Conservation (phyloP, 1,140 invertebrate species). For the Mylabris phalerata region DNA sequence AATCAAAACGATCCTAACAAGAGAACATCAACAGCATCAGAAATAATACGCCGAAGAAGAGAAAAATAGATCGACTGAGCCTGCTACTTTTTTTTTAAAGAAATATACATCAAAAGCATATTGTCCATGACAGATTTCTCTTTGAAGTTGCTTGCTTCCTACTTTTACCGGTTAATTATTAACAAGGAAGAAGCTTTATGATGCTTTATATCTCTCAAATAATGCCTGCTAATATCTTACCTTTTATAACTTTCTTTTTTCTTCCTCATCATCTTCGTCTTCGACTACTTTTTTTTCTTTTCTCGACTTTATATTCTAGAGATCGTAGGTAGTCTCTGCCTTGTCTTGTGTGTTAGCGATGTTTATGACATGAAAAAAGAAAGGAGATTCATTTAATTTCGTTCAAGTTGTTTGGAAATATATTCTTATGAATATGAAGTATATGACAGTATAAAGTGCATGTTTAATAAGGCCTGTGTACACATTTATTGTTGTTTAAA, state of each 20-base stretch:
- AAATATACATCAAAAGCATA: slow-evolving; percentile 34
- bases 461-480: no score
- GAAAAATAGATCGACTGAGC: slow-evolving; percentile 5
- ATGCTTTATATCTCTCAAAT: slow-evolving; percentile 21
- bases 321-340: slow-evolving; percentile 4
- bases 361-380: slow-evolving; percentile 9
- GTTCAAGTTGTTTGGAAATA: neutral
- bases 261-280: neutral
- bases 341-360: neutral
- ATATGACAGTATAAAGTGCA: no score
- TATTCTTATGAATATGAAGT: no score
- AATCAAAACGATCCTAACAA: neutral
- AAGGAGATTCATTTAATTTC: neutral
- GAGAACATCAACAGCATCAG: neutral
- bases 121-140: slow-evolving; percentile 36
- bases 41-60: neutral
- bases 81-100: neutral
- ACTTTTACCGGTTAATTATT: slow-evolving; percentile 38
- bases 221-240: slow-evolving; percentile 20
- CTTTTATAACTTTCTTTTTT: slow-evolving; percentile 21
- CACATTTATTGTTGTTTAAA: no score
- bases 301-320: no score
- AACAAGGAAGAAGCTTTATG: slow-evolving; percentile 34
- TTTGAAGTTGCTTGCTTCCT: slow-evolving; percentile 34
- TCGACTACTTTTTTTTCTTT: no score